A percentile compares a stretch with the other conserved stretches of the same genome.
Conservation (phyloP, 1,140 invertebrate genomes). For the Neocloeon triangulifer region DNA sequence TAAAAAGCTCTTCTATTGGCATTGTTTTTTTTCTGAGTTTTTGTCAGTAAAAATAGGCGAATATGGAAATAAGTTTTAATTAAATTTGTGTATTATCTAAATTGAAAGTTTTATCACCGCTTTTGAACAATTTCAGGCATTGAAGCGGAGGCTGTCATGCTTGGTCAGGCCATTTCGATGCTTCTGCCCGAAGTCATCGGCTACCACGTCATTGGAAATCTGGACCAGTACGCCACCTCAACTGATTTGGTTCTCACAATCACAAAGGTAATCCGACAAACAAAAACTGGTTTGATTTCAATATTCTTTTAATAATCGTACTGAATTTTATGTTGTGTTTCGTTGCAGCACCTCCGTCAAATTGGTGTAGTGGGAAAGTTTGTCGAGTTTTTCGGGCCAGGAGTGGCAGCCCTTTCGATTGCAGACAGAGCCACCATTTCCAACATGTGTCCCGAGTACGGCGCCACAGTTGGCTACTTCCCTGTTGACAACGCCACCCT, state of each 20-base stretch:
- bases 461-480: constrained; percentile 91
- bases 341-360: constrained; percentile 59
- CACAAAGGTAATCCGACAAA: constrained; percentile 86
- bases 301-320: too few relatives aligned
- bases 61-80: too few relatives aligned
- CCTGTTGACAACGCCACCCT: constrained; percentile 77
- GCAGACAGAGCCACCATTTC: constrained; percentile 85
- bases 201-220: constrained; percentile 63
- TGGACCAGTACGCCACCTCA: constrained; percentile 73
- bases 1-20: background rate
- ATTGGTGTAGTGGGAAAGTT: constrained; percentile 95
- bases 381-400: constrained; percentile 94
- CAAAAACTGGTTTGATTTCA: too few relatives aligned
- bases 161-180: constrained; percentile 94
- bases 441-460: constrained; percentile 98
- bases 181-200: constrained; percentile 88
- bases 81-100: too few relatives aligned
- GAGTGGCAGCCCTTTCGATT: constrained; percentile 71
- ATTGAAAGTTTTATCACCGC: too few relatives aligned
- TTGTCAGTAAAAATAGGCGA: background rate
- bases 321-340: constrained; percentile 9
- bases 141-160: constrained; percentile 76
- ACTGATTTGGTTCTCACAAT: constrained; percentile 96
- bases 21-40: background rate
- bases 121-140: constrained; percentile 28